Conservation (phyloP, 2,797 vertebrate species). For the Chloroceryle amazona region DNA sequence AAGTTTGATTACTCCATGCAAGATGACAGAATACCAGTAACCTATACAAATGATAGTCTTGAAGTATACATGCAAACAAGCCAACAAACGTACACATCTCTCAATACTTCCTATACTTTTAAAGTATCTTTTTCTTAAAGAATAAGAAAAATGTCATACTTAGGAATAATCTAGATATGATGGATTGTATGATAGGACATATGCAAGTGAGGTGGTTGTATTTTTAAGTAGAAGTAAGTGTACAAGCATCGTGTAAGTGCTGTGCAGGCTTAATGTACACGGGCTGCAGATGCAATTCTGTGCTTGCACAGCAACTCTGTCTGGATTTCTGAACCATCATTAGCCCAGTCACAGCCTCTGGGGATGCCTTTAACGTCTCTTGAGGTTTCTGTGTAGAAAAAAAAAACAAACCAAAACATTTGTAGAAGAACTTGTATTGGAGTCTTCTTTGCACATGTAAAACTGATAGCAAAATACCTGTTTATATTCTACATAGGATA, state of each 20-base stretch:
- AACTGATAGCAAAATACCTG: background rate
- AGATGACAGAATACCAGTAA: background rate
- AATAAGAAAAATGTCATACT: background rate
- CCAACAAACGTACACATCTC: background rate
- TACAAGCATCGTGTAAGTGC: background rate
- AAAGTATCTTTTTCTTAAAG: background rate
- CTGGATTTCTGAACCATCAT: background rate
- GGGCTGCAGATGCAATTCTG: background rate
- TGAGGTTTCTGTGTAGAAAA: background rate
- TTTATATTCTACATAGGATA: background rate
- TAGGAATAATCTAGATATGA: background rate
- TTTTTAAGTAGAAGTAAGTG: background rate
- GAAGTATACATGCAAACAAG: background rate
- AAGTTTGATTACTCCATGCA: background rate
- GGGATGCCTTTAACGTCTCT: background rate
- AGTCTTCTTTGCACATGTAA: background rate
- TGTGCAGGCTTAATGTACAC: background rate
- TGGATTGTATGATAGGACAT: background rate
- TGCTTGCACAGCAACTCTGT: background rate
- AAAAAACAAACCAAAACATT: background rate
- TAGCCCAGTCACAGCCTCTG: background rate
- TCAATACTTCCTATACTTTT: background rate
- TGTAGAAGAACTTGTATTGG: background rate
- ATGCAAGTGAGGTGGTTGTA: background rate
- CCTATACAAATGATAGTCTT: background rate